phyloP scores from a whole-genome alignment of 1,140 invertebrate genomes.

The Ladona fulva region DNA sequence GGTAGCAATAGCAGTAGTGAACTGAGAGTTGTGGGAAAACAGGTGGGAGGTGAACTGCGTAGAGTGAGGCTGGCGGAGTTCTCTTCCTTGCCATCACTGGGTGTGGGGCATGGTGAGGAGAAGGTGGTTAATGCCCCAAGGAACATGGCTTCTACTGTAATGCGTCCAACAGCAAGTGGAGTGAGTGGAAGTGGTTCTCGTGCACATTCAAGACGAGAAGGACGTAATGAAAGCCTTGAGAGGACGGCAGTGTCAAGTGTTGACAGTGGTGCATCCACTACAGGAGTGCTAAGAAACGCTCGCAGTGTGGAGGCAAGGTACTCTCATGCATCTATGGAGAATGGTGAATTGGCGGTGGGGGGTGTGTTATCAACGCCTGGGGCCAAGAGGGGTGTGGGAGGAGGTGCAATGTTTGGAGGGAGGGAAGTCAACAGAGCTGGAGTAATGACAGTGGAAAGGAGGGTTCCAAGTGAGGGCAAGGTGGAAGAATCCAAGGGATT shows the following conservation, averaged over 20 bases:
- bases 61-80: not conserved
- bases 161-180: not conserved
- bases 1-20: not conserved
- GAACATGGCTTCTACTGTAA: not conserved
- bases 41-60: not conserved
- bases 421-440: constrained; percentile 12
- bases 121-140: not conserved
- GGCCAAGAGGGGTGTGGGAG: constrained; percentile 5
- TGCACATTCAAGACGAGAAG: not conserved
- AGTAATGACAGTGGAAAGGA: constrained; percentile 11
- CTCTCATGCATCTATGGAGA: constrained; percentile 8
- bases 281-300: not conserved
- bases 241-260: constrained; percentile 11
- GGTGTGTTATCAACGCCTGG: not conserved
- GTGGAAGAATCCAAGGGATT: not conserved
- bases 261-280: not conserved
- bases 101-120: not conserved
- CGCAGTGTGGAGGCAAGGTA: constrained; percentile 10
- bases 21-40: constrained; percentile 7
- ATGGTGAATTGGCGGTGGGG: constrained; percentile 10
- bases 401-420: not conserved
- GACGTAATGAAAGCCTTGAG: constrained; percentile 7
- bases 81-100: not conserved
- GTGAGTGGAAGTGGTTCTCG: not conserved
- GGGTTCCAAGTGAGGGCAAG: not conserved